phyloP scores from a whole-genome alignment of 1,140 invertebrate genomes.

The Atta texana region DNA sequence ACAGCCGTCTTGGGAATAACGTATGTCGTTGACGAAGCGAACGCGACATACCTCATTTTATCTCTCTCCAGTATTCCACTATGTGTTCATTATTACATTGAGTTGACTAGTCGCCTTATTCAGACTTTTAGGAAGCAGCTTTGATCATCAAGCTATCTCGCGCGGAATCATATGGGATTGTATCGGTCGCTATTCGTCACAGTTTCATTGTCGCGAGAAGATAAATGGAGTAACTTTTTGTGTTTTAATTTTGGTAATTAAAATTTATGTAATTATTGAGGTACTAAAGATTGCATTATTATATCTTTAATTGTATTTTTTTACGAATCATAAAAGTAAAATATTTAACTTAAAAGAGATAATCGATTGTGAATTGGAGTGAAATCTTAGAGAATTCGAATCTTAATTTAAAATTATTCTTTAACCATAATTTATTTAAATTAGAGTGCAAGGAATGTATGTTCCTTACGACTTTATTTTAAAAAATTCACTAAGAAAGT shows the following conservation, averaged over 20 bases:
- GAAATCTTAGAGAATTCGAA: background rate
- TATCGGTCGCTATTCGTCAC: constrained; percentile 12
- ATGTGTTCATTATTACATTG: background rate
- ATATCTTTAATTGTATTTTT: background rate
- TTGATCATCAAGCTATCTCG: background rate
- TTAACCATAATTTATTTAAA: background rate
- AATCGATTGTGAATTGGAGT: background rate
- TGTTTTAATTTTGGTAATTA: no score
- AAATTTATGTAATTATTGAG: background rate
- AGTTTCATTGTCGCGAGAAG: background rate
- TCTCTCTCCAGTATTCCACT: constrained; percentile 6
- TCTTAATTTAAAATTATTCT: background rate
- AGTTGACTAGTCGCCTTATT: constrained; percentile 63
- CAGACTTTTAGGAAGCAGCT: constrained; percentile 67
- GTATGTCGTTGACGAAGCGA: background rate
- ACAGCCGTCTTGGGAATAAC: constrained; percentile 65
- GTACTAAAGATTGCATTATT: background rate
- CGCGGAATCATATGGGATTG: background rate
- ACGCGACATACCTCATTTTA: constrained; percentile 28
- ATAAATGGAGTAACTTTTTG: background rate
- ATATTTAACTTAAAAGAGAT: background rate
- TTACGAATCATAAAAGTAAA: background rate
- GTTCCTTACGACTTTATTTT: background rate
- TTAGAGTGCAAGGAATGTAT: background rate
- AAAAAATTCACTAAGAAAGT: background rate